Base-by-base conservation (phyloP, 2,113 vertebrate genomes). In the Scolopax mira region DNA sequence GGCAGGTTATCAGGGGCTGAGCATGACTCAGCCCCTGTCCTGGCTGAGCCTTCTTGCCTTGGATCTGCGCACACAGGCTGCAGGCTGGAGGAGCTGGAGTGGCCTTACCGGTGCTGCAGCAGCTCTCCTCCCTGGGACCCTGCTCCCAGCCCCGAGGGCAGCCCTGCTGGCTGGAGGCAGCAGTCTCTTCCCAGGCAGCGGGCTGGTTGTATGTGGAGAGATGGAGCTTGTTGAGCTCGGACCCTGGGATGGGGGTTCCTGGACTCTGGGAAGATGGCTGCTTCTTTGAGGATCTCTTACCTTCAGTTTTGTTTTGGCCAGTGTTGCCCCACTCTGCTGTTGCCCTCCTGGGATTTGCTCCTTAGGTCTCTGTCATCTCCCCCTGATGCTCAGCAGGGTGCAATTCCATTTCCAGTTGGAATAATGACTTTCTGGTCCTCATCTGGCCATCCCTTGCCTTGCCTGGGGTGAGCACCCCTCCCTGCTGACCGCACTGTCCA, bases 1-100 rank as follows among this genome's bases (percentile, higher is more conserved):
- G 92, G 92, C 92, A 83, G 88, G 64, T 92, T 97, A 75, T 96
- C 80, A 94, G 64, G 58, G 90, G 19, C 81, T 89, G 88, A 95
- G 72, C 87, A 71, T 92, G 85, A 91, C 82, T 94, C 88, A 79
- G 74, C 82, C 77, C 83, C 85, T 3, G 11, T 81, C 79, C 88
- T 94, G 85, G 85, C 88, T 67, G 90, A 71, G 72, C 39, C 51
- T 46, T 57, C 33, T 81, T 3, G 8, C 79, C 64, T 75, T 57
- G 80, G 90, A 96, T 57, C 49, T 8, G 27, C 2, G 23, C 0
- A 3, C 4, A 8, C n/a, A 78, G 55, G 61, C 73, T 51, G 49
- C 0, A 0, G 61, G 55, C 75, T 69, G 69, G 61, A 73, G 71
- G 39, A 85, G 67, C 78, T 77, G 69, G 37, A 41, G 24, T 60